Conservation (phyloP, 2,888 invertebrate species). For the Gandaritis pyraliata region DNA sequence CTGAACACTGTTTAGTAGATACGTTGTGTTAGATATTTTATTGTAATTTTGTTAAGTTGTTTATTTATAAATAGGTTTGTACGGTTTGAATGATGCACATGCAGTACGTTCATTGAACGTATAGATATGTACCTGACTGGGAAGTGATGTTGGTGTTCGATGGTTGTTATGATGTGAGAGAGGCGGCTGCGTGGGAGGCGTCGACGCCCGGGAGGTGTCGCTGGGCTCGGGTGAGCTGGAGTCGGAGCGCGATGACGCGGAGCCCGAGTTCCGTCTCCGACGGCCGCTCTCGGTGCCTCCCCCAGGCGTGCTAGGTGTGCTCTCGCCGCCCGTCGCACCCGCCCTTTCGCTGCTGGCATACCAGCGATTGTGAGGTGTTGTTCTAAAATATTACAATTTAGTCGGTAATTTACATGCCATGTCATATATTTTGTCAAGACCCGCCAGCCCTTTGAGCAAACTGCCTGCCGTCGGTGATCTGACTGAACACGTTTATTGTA, state of each 20-base stretch:
- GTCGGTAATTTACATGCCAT: conserved; percentile 3
- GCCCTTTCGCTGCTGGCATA: conserved; percentile 69
- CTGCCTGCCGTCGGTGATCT: too few species aligned
- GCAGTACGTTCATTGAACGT: background rate
- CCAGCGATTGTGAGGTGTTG: conserved; percentile 74
- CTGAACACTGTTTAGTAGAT: background rate
- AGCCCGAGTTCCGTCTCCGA: conserved; percentile 81
- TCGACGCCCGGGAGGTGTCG: conserved; percentile 85
- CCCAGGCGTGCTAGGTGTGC: conserved; percentile 75
- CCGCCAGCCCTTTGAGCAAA: too few species aligned
- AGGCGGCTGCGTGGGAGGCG: conserved; percentile 78
- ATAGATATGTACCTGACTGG: conserved; percentile 56
- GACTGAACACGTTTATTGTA: too few species aligned
- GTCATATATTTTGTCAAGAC: too few species aligned
- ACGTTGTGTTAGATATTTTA: background rate
- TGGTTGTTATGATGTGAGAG: conserved; percentile 61
- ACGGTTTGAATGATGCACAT: background rate
- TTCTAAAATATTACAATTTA: conserved; percentile 34
- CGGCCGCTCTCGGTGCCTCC: conserved; percentile 73
- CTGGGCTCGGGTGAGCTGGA: conserved; percentile 85
- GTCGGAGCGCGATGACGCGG: conserved; percentile 80
- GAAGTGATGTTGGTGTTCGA: conserved; percentile 59
- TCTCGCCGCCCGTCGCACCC: conserved; percentile 54
- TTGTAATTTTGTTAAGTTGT: background rate
- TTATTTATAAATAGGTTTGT: background rate